Base-by-base conservation (phyloP, 2,113 vertebrate species). In the Rutilus rutilus region DNA sequence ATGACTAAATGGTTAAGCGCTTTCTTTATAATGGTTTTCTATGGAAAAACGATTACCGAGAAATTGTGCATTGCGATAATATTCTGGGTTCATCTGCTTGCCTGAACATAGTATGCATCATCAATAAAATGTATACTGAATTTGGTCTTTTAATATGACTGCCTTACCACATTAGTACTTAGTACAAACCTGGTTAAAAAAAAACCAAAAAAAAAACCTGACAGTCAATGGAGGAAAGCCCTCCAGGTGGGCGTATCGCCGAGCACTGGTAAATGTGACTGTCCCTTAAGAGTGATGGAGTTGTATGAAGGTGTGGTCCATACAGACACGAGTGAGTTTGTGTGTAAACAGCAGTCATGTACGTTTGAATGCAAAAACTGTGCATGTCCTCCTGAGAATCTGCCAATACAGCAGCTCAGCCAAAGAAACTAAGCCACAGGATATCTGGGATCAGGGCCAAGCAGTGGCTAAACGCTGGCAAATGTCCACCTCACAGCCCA, bases 391-490 rank as follows among this genome's bases (percentile, higher is more conserved):
- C 27, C 30, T 23, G 30, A 57, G 76, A 21, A 23, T 57, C 50
- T 36, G 17, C 52, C 52, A 78, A 59, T 4, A 39, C 2, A 33
- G 76, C 9, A 57, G 27, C 54, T 19, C n/a, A n/a, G 74, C 74
- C 47, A 52, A 25, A 30, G 47, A 52, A 52, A 54, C 45, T 30
- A 9, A 33, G 33, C 52, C 76, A 36, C 76, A 36, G 76, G 76
- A 6, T 19, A 36, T 36, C 30, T 79, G 77, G 77, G 33, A 79
- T 39, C 23, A 23, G 9, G 23, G 33, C 77, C 52, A 79, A 79
- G 21, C 30, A 62, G 33, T 42, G 77, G 33, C 57, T 42, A 79
- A 78, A 79, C 5, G 1, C 19, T 79, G 54, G 54, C 77, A 79
- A 62, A 25, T 25, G 23, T 60, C 57, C 33, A 42, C 69, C 36